Conservation (phyloP, 2,888 invertebrate genomes). For the Eupithecia inturbata region DNA sequence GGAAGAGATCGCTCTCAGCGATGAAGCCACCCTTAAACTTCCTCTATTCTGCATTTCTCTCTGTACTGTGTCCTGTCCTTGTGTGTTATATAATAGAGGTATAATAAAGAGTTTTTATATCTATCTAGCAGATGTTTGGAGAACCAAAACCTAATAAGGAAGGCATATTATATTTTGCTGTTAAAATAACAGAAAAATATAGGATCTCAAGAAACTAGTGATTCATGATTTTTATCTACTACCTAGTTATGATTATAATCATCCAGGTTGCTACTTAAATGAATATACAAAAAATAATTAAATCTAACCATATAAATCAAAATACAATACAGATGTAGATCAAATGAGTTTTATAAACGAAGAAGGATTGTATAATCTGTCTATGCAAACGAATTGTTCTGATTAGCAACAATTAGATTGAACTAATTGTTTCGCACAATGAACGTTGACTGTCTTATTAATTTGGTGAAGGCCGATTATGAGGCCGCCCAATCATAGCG, state of each 20-base stretch:
- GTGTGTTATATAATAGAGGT: no score
- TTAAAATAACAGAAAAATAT: background rate
- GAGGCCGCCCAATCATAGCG: background rate
- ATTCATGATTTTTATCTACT: background rate
- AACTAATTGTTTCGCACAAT: constrained; percentile 23
- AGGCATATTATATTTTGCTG: no score
- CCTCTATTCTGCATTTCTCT: no score
- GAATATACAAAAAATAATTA: background rate
- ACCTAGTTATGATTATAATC: background rate
- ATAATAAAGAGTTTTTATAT: no score
- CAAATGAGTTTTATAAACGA: background rate
- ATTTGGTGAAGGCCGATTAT: constrained; percentile 19
- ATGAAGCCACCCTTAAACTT: no score
- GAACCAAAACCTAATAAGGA: no score
- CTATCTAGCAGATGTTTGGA: no score
- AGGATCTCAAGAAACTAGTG: background rate
- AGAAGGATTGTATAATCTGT: background rate
- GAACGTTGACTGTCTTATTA: constrained; percentile 22
- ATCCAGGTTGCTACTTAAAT: background rate
- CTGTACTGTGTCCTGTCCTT: no score
- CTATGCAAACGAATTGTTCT: background rate
- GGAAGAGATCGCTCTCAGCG: no score
- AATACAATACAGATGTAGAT: background rate
- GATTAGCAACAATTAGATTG: constrained; percentile 10
- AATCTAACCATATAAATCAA: background rate